A percentile compares a stretch with the other conserved stretches of the same genome.
Conservation (phyloP, 2,797 vertebrate genomes). For the Anas capensis region DNA sequence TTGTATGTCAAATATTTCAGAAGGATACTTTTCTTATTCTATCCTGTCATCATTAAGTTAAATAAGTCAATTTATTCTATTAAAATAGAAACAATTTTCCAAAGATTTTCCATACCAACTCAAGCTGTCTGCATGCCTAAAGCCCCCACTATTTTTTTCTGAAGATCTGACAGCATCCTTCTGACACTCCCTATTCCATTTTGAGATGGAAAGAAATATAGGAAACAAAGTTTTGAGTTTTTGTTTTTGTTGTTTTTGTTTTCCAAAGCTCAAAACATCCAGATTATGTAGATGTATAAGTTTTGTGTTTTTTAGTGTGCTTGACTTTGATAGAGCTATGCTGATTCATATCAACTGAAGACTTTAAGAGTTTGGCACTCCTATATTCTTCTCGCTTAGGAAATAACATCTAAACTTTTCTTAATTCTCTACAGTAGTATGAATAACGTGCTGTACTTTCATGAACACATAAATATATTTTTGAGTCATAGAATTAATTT, state of each 20-base stretch:
- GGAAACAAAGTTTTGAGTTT: neutral
- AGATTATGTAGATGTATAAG: neutral
- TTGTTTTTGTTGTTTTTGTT: neutral
- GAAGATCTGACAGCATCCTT: neutral
- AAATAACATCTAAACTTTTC: neutral
- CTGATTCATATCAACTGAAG: neutral
- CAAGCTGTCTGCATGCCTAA: neutral
- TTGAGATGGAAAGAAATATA: neutral
- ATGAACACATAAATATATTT: neutral
- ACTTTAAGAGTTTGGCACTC: neutral
- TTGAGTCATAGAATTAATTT: neutral
- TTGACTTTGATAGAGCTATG: neutral
- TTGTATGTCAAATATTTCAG: neutral
- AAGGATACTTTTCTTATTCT: neutral
- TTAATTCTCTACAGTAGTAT: neutral
- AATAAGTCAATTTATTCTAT: neutral
- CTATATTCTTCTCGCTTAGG: neutral
- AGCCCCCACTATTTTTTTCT: neutral
- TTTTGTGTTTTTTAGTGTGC: neutral
- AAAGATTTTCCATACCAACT: neutral
- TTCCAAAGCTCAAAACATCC: neutral
- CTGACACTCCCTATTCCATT: neutral
- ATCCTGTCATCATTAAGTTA: neutral
- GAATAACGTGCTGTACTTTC: neutral
- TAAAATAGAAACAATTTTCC: neutral